These are phyloP conservation scores for Miltochrista miniata DNA, from an alignment of 2,888 invertebrate species.

Conservation along the genomic window DNA sequence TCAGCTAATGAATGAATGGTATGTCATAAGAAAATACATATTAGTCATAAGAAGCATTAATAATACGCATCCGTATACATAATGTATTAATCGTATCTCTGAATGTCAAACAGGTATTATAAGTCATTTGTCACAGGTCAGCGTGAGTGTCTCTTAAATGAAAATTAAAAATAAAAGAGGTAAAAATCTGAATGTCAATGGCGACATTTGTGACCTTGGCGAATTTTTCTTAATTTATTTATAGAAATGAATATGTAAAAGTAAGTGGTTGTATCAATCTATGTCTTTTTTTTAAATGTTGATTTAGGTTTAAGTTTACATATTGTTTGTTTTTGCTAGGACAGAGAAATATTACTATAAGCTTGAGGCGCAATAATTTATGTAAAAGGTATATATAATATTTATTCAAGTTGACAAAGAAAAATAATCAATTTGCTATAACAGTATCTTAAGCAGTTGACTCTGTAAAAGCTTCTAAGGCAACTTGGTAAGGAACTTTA, in stretches of 20 bases:
- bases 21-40: neutral
- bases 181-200: slow-evolving; percentile 23
- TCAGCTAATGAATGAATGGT: too few relatives aligned
- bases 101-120: slow-evolving; percentile 20
- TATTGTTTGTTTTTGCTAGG: neutral
- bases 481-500: too few relatives aligned
- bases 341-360: too few relatives aligned
- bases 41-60: neutral
- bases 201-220: slow-evolving; percentile 33
- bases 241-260: neutral
- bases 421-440: too few relatives aligned
- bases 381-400: too few relatives aligned
- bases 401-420: too few relatives aligned
- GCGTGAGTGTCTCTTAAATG: neutral
- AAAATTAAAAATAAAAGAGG: slow-evolving; percentile 7
- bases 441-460: too few relatives aligned
- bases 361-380: too few relatives aligned
- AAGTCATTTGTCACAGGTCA: slow-evolving; percentile 36
- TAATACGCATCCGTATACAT: neutral
- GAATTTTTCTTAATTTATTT: slow-evolving; percentile 5
- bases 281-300: neutral
- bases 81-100: neutral
- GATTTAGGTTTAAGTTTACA: neutral
- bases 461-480: too few relatives aligned
- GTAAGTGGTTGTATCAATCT: neutral